Conservation (phyloP, 1,140 invertebrate genomes). For the Hesperophylax magnus region DNA sequence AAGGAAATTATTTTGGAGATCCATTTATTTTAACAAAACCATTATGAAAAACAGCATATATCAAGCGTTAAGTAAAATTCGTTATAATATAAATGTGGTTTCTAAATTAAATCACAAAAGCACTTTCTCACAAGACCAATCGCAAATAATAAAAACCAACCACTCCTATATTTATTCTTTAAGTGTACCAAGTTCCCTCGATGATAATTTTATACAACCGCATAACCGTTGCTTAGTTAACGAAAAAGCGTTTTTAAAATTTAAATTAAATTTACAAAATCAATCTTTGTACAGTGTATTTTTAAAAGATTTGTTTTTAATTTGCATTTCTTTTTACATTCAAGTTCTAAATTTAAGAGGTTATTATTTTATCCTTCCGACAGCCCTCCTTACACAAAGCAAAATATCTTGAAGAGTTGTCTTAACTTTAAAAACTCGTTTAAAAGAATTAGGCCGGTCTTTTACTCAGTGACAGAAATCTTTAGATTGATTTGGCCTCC, state of each 20-base stretch:
- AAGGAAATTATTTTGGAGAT: no score
- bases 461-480: neutral
- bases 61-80: no score
- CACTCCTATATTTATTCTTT: no score
- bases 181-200: no score
- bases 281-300: neutral
- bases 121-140: no score
- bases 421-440: slow-evolving; percentile 11
- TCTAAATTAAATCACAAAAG: no score
- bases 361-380: neutral
- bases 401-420: neutral
- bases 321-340: neutral
- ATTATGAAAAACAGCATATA: no score
- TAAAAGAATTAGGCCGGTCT: neutral
- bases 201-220: no score
- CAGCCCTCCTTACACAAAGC: neutral
- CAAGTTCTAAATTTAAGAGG: neutral
- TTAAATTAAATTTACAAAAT: slow-evolving; percentile 23
- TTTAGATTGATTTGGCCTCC: neutral
- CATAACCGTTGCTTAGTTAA: neutral
- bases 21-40: no score
- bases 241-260: slow-evolving; percentile 2
- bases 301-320: neutral
- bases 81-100: no score
- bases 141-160: no score